Base-by-base conservation (phyloP, 2,797 vertebrate species). In the Intellagama lesueurii region DNA sequence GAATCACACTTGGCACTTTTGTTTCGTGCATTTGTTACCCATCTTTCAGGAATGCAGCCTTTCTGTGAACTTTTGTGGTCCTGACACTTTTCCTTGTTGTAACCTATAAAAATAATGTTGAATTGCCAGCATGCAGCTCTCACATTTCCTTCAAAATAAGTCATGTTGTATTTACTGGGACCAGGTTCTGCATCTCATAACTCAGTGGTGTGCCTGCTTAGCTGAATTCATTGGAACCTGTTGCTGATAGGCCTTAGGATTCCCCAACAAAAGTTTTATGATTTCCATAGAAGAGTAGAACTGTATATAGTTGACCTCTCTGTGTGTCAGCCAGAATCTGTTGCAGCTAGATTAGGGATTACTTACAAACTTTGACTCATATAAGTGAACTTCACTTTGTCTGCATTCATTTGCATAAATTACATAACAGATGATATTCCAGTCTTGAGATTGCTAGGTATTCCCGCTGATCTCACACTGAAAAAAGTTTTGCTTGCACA, bases 281-380 rank as follows among this genome's bases (percentile, higher is more conserved):
- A 26, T 32, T 83, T n/a, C 2, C 32, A 77, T 52, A 69, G 44
- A 68, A 35, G n/a, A 6, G 0, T 28, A 84, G 73, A 75, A 3
- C 24, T 66, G n/a, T 28, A 40, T 70, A 6, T 8, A 64, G 2
- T 12, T 78, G 32, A 49, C 52, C 3, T 49, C 0, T 9, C 14
- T 17, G 8, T 40, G 12, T 32, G 30, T 30, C 32, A 0, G 30
- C 30, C 32, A 60, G 1, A 80, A 75, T 75, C 81, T 26, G 69
- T 52, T 4, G 47, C 0, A 0, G 1, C 0, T 3, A 64, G 9
- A 80, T 24, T 19, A 56, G 2, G 32, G 40, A 79, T 72, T 77
- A 76, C 8, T 68, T 91, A 85, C 69, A 66, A 1, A 87, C 19
- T 56, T 75, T 49, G 35, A 0, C 32, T 85, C 1, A 80, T 88